Base-by-base conservation (phyloP, 2,113 vertebrate species). In the Syngnathus floridae region DNA sequence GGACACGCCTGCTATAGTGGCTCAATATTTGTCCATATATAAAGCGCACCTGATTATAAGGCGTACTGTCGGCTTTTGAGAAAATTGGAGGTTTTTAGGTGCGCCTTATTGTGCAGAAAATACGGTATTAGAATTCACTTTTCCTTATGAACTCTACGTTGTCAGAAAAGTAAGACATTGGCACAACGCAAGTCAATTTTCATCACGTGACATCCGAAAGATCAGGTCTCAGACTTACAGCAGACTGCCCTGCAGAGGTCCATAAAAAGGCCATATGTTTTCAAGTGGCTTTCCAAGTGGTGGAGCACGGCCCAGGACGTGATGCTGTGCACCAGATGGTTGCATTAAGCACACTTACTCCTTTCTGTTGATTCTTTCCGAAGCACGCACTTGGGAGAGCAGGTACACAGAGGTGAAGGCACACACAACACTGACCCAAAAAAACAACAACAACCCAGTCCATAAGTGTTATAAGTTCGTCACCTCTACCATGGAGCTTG, bases 261-360 rank as follows among this genome's bases (percentile, higher is more conserved):
- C 68, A 84, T 78, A 73, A 68, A 76, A 78, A 83, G 61, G 68
- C 74, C 84, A 88, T 76, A 85, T 86, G 86, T 85, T 81, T 85
- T 72, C 72, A 66, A 65, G 69, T 51, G 67, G 79, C 67, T 84
- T 76, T 85, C 74, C 66, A 65, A 57, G 77, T 68, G 62, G 75
- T 52, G 52, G 64, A 64, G 26, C 55, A 35, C 14, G 8, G 46
- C 65, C 40, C 14, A 63, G 49, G 63, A 48, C 66, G 60, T 68
- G 64, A 69, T 13, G 40, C 74, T 58, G 70, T 35, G 70, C 36
- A 75, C 75, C 76, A 75, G 78, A 75, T 62, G 56, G 0, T 65
- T 46, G 69, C 70, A 62, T 69, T 66, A 35, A 73, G 66, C 58
- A 62, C 48, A 72, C 70, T 70, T 77, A 55, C 54, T 31, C 13